Evolutionary conservation across 2,113 vertebrate species (phyloP), one percentile per base, ranked within the genome.

Genomic region (Percina caprodes): DNA sequence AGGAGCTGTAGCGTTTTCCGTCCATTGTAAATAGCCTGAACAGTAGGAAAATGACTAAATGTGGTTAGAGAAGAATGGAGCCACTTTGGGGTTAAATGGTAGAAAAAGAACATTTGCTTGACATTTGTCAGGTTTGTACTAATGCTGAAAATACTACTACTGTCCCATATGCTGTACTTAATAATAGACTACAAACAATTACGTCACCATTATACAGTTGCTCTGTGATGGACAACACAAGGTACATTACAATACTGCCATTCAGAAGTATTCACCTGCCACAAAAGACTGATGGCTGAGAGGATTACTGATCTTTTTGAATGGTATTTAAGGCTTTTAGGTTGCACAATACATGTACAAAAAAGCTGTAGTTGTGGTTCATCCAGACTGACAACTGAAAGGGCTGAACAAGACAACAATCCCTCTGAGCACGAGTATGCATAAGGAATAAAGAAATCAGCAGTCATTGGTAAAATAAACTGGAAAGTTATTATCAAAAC

Each of bases 1-100:
- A 30, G 3, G 30, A 30, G 30, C 30, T 30, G 15, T 0, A 0
- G 14, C 1, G 1, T 24, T 23, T 24, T 46, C 1, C 0, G 3
- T 51, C 10, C 2, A 6, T 19, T 6, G 3, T 23, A 14, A 16
- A 48, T 18, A 24, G 3, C 8, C 23, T n/a, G 26, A 67, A 16
- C n/a, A 16, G 63, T 11, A 18, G 10, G 24, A 7, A 52, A 51
- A 30, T 9, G 10, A 12, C 2, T 19, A 19, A 68, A 46, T 49
- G 30, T 18, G 16, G 16, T 33, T 59, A 0, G 9, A 11, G 23
- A 33, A 10, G 6, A 19, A 21, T 4, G 11, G 54, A 21, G 42
- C 6, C 10, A 30, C 24, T 18, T 8, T 12, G 2, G 42, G 12
- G 3, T 33, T 1, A 70, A 24, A 45, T 19, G 4, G 35, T 24